Percentiles rank a stretch among this genome's conserved stretches.
Evolutionary conservation across 2,113 vertebrate genomes (phyloP).

Genomic region (Kryptolebias marmoratus): DNA sequence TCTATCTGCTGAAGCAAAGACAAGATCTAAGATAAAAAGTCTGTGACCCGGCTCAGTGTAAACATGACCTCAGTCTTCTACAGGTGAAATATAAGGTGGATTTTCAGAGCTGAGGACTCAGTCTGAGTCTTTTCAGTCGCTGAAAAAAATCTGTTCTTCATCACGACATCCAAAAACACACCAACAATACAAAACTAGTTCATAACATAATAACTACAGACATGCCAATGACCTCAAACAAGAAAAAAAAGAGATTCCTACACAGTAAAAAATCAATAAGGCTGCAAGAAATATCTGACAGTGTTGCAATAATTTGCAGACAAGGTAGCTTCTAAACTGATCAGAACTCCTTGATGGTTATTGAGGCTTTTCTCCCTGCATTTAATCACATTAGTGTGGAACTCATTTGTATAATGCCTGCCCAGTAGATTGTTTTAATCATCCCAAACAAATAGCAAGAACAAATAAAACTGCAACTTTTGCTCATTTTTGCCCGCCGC

Average conservation of each 20-base stretch:
- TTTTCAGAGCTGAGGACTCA: background rate
- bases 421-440: background rate
- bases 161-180: background rate
- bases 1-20: background rate
- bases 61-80: slow-evolving; percentile 10
- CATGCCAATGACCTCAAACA: too few species aligned
- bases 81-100: background rate
- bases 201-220: too few species aligned
- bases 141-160: too few species aligned
- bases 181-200: background rate
- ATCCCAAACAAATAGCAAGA: background rate
- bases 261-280: background rate
- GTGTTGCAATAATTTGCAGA: too few species aligned
- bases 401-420: background rate
- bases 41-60: background rate
- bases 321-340: too few species aligned
- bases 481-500: too few species aligned
- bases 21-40: slow-evolving; percentile 2
- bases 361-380: background rate
- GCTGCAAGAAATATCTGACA: background rate
- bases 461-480: background rate
- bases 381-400: background rate
- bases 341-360: too few species aligned
- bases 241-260: too few species aligned
- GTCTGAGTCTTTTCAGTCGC: background rate